phyloP scores from a whole-genome alignment of 2,797 vertebrate species.

The Pangasius macronema region DNA sequence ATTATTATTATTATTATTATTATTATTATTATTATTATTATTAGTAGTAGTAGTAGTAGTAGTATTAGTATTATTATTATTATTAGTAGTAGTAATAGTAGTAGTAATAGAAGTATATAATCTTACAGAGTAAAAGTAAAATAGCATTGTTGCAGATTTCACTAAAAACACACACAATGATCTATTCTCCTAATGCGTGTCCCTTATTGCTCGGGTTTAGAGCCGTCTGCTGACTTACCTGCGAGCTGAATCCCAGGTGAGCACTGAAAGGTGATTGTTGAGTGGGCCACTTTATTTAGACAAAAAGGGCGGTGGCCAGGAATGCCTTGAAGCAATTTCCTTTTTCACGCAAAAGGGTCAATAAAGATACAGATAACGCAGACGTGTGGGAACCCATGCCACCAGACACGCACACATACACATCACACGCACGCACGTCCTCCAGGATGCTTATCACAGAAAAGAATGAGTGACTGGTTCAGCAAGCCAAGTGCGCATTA shows the following conservation, averaged over 20 bases:
- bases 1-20: neutral
- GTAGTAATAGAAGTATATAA: neutral
- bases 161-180: neutral
- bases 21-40: neutral
- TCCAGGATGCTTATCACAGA: constrained; percentile 43
- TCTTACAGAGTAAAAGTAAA: neutral
- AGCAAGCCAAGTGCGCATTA: constrained; percentile 6
- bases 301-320: neutral
- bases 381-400: neutral
- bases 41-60: too few relatives aligned
- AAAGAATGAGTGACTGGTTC: constrained; percentile 6
- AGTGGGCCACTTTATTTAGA: constrained; percentile 36
- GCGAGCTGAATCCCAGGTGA: neutral
- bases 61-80: neutral
- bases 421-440: neutral
- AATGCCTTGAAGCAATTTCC: constrained; percentile 14
- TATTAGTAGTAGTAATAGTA: neutral
- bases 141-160: neutral
- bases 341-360: constrained; percentile 9
- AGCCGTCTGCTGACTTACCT: constrained; percentile 36
- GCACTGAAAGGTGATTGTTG: constrained; percentile 11
- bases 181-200: neutral
- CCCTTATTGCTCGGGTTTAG: neutral
- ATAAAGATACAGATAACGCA: neutral
- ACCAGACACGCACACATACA: neutral